Percentiles rank a stretch among this genome's conserved stretches.
These are phyloP conservation scores for Mellivora capensis DNA, from an alignment of 2,113 vertebrate species.

Conservation along the genomic window DNA sequence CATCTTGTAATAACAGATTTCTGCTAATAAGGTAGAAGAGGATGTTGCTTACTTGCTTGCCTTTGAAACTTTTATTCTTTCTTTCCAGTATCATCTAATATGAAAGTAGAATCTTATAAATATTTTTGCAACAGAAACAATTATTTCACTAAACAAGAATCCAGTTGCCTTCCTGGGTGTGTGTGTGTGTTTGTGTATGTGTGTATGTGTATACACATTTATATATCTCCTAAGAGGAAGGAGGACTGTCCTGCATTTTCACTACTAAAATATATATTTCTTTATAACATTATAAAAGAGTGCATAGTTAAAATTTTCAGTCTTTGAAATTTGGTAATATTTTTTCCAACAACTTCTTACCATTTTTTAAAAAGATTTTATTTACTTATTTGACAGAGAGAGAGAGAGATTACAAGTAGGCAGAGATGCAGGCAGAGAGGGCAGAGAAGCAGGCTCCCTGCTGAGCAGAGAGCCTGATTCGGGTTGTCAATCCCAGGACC, in stretches of 20 bases:
- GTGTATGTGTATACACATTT: background rate
- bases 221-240: background rate
- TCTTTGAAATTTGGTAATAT: background rate
- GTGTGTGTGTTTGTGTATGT: no score
- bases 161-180: background rate
- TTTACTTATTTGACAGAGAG: no score
- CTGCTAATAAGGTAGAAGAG: background rate
- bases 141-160: background rate
- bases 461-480: no score
- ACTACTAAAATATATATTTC: background rate
- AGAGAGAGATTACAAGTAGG: no score
- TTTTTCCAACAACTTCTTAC: no score
- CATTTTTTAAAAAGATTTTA: no score
- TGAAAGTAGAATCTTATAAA: background rate
- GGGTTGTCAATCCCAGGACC: no score
- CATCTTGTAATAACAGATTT: background rate
- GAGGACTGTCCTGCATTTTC: background rate
- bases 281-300: background rate
- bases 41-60: background rate
- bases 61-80: background rate
- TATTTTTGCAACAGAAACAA: background rate
- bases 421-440: no score
- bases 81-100: background rate
- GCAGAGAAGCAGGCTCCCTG: no score
- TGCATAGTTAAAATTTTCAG: background rate